A percentile compares a stretch with the other conserved stretches of the same genome.
These are phyloP conservation scores for Neria commutata DNA, from an alignment of 2,888 invertebrate species.

Conservation along the genomic window DNA sequence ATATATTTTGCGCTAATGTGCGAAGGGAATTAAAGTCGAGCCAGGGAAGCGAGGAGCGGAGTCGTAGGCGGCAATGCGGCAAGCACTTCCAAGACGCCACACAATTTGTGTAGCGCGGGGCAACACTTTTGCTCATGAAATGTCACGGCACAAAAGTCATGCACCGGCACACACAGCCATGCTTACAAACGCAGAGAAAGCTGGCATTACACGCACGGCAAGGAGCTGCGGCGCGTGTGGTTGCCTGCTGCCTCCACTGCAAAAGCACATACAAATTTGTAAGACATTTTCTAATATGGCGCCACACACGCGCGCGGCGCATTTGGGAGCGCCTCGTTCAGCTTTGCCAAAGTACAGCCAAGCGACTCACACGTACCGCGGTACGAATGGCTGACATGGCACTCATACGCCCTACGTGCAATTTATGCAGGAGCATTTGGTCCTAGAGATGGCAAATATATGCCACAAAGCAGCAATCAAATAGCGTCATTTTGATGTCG, in stretches of 20 bases:
- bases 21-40: conserved; percentile 32
- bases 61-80: background rate
- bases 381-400: too few relatives aligned
- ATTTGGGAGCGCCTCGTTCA: background rate
- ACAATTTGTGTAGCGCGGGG: background rate
- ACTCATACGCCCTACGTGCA: too few relatives aligned
- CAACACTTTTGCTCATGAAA: background rate
- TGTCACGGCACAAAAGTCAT: conserved; percentile 2
- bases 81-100: background rate
- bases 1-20: conserved; percentile 35
- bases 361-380: too few relatives aligned
- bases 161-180: conserved; percentile 2
- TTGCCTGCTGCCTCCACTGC: background rate
- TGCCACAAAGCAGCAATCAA: too few relatives aligned
- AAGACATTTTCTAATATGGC: conserved; percentile 11
- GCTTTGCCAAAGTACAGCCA: background rate
- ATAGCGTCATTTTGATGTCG: too few relatives aligned
- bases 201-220: too few relatives aligned
- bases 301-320: background rate
- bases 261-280: conserved; percentile 13
- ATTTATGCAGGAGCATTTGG: too few relatives aligned
- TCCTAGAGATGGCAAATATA: too few relatives aligned
- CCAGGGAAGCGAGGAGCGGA: background rate
- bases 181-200: background rate
- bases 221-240: too few relatives aligned